Base-by-base conservation (phyloP, 2,113 vertebrate species). In the Syngnathus typhle region DNA sequence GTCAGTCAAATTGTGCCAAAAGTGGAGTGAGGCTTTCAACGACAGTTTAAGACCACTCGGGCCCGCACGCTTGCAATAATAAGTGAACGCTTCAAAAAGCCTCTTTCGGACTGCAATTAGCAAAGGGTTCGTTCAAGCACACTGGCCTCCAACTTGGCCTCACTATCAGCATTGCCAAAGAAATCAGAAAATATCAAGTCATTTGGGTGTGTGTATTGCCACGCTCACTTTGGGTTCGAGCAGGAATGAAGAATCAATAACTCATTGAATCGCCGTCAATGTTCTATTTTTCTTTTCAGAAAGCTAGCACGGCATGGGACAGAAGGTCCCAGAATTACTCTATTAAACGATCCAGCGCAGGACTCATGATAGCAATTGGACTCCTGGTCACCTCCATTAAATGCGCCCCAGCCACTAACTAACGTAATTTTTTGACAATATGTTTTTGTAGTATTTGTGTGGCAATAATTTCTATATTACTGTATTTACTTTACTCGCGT, bases 271-370 rank as follows among this genome's bases (percentile, higher is more conserved):
- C 62, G 46, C 13, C 16, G 56, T 74, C 44, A 56, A 58, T 82
- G 52, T 78, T 39, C 46, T 44, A 70, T 70, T 66, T 52, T 58
- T 64, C 0, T 46, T 36, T 69, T 19, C 15, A 37, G 60, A 64
- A 37, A 64, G 60, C 65, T 43, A 44, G 55, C 18, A 49, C 23
- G 46, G 68, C 23, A 32, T 36, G n/a, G 56, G 71, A 64, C 71
- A 66, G 65, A 51, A 64, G 43, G 32, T 54, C 67, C 66, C 58
- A 36, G 23, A 44, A 70, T 68, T 56, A 38, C 58, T 70, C 68
- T 73, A 67, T 59, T 71, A 68, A 72, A 84, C 74, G 62, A 71
- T 70, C 59, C 44, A 62, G 56, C 68, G 67, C 58, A 65, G 76
- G 75, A 70, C 74, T 72, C 64, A 15, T 46, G 60, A 68, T 41